Percentiles rank a stretch among this genome's conserved stretches.
These are phyloP conservation scores for Vicugna pacos DNA, from an alignment of 2,113 vertebrate genomes.

Conservation along the genomic window DNA sequence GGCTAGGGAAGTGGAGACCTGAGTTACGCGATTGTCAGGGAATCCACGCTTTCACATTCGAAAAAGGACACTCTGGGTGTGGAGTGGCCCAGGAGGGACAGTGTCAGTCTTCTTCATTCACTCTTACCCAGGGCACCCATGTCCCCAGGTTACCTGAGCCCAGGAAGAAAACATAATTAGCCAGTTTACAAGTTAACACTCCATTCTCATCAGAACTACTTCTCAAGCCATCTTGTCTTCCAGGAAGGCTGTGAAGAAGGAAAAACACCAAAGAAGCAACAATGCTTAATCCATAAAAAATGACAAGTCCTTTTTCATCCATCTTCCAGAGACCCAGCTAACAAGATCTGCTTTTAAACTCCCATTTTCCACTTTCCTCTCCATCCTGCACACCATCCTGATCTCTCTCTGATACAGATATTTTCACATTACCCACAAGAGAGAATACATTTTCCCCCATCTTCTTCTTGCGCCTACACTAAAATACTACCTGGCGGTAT, in stretches of 20 bases:
- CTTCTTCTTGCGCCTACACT: neutral
- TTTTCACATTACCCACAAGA: conserved; percentile 31
- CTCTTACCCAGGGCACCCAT: neutral
- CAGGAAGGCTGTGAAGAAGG: neutral
- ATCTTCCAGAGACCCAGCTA: neutral
- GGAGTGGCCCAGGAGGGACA: neutral
- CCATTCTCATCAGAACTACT: neutral
- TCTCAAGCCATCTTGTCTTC: neutral
- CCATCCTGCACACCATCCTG: neutral
- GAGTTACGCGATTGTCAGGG: neutral
- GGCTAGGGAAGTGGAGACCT: neutral
- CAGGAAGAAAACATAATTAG: neutral
- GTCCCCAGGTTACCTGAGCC: neutral
- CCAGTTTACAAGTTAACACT: neutral
- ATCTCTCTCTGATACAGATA: neutral
- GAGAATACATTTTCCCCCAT: neutral
- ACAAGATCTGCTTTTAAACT: conserved; percentile 18
- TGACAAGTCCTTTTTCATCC: neutral
- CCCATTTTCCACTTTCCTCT: neutral
- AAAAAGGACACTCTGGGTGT: neutral
- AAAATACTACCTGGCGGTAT: neutral
- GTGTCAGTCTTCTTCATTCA: neutral
- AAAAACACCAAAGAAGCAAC: neutral
- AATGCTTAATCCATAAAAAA: neutral
- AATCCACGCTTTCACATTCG: neutral